phyloP scores from a whole-genome alignment of 2,797 vertebrate genomes.

The Buphagus erythrorhynchus region DNA sequence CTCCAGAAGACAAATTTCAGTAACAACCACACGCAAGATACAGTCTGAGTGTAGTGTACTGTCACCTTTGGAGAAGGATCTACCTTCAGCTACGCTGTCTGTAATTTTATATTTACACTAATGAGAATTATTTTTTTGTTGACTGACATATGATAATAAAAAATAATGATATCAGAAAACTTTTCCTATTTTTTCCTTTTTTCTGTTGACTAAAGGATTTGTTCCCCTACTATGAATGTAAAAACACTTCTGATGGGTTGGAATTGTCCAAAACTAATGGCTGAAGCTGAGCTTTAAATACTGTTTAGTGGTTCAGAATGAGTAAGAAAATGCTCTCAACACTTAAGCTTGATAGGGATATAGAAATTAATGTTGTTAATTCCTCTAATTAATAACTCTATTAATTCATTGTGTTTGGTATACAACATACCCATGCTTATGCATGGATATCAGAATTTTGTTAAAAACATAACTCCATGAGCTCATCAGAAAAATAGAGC shows the following conservation, averaged over 20 bases:
- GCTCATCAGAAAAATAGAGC: background rate
- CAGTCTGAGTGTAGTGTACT: background rate
- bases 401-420: background rate
- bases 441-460: background rate
- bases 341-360: background rate
- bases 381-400: background rate
- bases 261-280: background rate
- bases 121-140: background rate
- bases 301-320: background rate
- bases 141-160: background rate
- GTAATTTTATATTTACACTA: background rate
- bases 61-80: background rate
- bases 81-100: background rate
- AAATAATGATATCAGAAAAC: background rate
- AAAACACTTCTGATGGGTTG: background rate
- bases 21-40: background rate
- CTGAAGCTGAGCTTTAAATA: background rate
- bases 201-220: background rate
- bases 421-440: background rate
- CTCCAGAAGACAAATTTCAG: background rate
- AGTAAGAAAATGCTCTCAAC: background rate
- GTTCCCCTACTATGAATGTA: background rate
- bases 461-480: background rate
- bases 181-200: background rate
- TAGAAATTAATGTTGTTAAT: background rate